phyloP scores from a whole-genome alignment of 2,797 vertebrate species.

The Octomys mimax region DNA sequence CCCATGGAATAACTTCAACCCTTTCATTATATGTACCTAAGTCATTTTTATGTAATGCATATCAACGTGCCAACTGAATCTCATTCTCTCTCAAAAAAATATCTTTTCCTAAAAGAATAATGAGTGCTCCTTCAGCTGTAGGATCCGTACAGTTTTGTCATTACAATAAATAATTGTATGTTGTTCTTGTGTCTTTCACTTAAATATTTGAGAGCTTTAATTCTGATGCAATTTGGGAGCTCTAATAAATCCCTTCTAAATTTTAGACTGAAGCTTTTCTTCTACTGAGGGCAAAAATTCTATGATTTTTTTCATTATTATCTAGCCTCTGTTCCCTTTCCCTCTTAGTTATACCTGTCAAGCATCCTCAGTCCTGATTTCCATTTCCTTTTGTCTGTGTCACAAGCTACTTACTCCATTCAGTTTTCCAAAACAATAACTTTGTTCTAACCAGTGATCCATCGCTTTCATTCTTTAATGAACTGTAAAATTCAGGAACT shows the following conservation, averaged over 20 bases:
- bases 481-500: slow-evolving; percentile 37
- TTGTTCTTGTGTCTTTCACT: neutral
- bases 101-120: slow-evolving; percentile 14
- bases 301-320: slow-evolving; percentile 48
- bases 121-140: neutral
- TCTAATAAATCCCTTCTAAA: neutral
- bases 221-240: neutral
- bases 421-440: slow-evolving; percentile 26
- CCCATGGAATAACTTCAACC: neutral
- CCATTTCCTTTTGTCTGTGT: slow-evolving; percentile 28
- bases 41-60: neutral
- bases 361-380: slow-evolving; percentile 50
- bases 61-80: neutral
- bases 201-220: slow-evolving; percentile 43
- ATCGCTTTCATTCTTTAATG: slow-evolving; percentile 44
- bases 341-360: slow-evolving; percentile 14
- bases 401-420: neutral
- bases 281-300: neutral
- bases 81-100: neutral
- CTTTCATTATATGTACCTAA: neutral
- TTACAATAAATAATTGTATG: slow-evolving; percentile 30
- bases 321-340: neutral
- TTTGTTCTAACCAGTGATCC: slow-evolving; percentile 1
- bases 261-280: slow-evolving; percentile 44
- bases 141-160: neutral